Evolutionary conservation across 2,888 invertebrate genomes (phyloP).

Genomic region (Scrobipalpa costella): DNA sequence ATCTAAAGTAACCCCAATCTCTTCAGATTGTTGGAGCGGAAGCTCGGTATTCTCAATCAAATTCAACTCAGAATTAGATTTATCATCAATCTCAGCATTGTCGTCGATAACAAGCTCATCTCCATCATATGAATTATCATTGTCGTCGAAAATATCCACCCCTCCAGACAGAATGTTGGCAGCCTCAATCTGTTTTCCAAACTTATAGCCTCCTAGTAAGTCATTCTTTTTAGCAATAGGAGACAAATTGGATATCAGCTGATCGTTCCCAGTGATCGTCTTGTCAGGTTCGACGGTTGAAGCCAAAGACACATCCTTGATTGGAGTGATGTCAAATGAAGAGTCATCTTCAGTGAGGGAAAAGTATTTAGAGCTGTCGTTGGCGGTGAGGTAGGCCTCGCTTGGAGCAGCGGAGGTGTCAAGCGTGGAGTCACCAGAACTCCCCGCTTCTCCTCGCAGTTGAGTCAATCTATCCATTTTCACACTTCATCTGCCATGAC

Average conservation of each 20-base stretch:
- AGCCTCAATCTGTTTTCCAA: slow-evolving; percentile 73
- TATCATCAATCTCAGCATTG: slow-evolving; percentile 61
- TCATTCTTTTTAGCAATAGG: slow-evolving; percentile 66
- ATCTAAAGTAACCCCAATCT: slow-evolving; percentile 46
- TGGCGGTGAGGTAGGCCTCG: slow-evolving; percentile 70
- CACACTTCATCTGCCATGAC: slow-evolving; percentile 73
- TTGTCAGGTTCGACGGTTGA: slow-evolving; percentile 48
- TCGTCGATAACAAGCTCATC: slow-evolving; percentile 77
- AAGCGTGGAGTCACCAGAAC: slow-evolving; percentile 64
- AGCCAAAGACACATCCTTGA: slow-evolving; percentile 59
- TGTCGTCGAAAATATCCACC: slow-evolving; percentile 76
- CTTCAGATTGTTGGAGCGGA: slow-evolving; percentile 45
- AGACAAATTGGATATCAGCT: slow-evolving; percentile 61
- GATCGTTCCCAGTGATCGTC: slow-evolving; percentile 49
- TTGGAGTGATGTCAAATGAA: slow-evolving; percentile 60
- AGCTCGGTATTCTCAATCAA: slow-evolving; percentile 39
- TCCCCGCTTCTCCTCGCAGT: slow-evolving; percentile 66
- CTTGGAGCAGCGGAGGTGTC: slow-evolving; percentile 66
- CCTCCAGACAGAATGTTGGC: slow-evolving; percentile 75
- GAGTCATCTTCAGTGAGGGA: slow-evolving; percentile 72
- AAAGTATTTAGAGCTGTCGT: slow-evolving; percentile 72
- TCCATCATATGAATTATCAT: slow-evolving; percentile 77
- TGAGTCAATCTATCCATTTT: slow-evolving; percentile 76
- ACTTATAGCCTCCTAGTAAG: slow-evolving; percentile 63
- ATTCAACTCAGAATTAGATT: slow-evolving; percentile 49